Base-by-base conservation (phyloP, 2,888 invertebrate species). In the Amorpha juglandis region DNA sequence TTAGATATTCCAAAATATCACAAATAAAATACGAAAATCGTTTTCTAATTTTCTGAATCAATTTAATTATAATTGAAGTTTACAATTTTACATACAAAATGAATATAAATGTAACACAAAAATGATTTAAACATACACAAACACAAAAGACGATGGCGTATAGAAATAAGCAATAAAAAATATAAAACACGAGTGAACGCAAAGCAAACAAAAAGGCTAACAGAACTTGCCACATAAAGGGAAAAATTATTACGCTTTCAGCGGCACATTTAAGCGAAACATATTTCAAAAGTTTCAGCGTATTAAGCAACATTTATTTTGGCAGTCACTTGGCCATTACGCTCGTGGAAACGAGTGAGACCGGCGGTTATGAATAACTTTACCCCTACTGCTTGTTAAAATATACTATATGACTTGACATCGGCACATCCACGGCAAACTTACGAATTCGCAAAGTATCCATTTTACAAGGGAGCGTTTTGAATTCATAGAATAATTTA, bases 221-320 rank as follows among this genome's bases (percentile, higher is more conserved):
- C 76, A 76, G 79, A 87, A 89, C 80, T 87, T 89, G 67, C 50
- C 67, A 86, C 90, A 92, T 91, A 91, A 91, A 90, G 90, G 80
- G 84, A 84, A 88, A 86, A 92, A 89, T 91, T 92, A 92, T 90
- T 80, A 84, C 84, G 89, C 92, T 93, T 90, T 93, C 92, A 92
- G 87, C 91, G 84, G 86, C 90, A 89, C 92, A 92, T 93, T 92
- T 92, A 92, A 89, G 88, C 87, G 82, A 79, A 88, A 83, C 92
- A 92, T 93, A 92, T 92, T 93, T 92, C 92, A 92, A 89, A 92
- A 92, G 89, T 93, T 92, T 91, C 87, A 84, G 87, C 90, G 89
- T 92, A 92, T 92, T 92, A 92, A 90, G 92, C 90, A 91, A 91
- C 91, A 92, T 92, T 92, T 92, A 91, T 92, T 93, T 92, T 93